Conservation (phyloP, 2,888 invertebrate species). For the Tricholauxania praeusta region DNA sequence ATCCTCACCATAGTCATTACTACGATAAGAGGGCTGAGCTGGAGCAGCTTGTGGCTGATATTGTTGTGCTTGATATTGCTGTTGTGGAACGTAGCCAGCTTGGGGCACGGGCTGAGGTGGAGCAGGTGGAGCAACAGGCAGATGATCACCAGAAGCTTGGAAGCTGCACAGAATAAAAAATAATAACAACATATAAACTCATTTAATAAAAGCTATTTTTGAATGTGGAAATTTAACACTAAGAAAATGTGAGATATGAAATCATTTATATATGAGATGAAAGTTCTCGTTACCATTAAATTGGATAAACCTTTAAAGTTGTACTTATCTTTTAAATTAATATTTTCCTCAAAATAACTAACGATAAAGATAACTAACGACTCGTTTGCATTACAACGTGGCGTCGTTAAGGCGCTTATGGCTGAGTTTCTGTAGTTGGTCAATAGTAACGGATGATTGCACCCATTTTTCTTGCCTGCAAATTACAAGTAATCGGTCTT, state of each 20-base stretch:
- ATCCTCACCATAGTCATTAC: slow-evolving; percentile 60
- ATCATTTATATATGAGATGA: too few relatives aligned
- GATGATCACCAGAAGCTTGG: slow-evolving; percentile 84
- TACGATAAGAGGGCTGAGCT: slow-evolving; percentile 64
- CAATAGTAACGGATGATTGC: slow-evolving; percentile 31
- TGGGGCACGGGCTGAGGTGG: slow-evolving; percentile 71
- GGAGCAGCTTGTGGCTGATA: slow-evolving; percentile 69
- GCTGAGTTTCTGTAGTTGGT: slow-evolving; percentile 7
- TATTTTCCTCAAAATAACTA: too few relatives aligned
- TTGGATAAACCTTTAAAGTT: too few relatives aligned
- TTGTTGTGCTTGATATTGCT: slow-evolving; percentile 66
- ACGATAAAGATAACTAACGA: background rate
- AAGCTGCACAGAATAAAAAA: slow-evolving; percentile 67
- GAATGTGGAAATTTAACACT: too few relatives aligned
- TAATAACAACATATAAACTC: background rate
- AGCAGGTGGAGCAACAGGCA: slow-evolving; percentile 76
- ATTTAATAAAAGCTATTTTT: too few relatives aligned
- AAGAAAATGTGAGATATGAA: too few relatives aligned
- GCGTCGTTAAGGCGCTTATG: background rate
- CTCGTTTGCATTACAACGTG: too few relatives aligned
- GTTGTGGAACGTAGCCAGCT: slow-evolving; percentile 69
- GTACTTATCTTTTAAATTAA: too few relatives aligned
- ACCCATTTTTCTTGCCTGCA: background rate
- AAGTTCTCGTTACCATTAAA: too few relatives aligned
- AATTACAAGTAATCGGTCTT: background rate